phyloP scores from a whole-genome alignment of 2,888 invertebrate genomes.

The Lithodes maja region DNA sequence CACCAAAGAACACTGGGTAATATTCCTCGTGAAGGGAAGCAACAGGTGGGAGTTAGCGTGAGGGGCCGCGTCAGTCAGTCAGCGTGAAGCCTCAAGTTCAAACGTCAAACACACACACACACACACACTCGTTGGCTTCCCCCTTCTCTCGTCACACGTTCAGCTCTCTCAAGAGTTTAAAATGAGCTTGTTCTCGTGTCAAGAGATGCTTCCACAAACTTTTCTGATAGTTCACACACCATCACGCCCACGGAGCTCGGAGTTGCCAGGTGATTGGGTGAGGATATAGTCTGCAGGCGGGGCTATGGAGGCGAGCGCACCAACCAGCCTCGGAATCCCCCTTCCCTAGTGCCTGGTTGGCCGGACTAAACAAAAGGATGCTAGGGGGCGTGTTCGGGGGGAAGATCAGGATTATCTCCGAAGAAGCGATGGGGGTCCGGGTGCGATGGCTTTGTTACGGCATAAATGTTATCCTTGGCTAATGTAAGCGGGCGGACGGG shows the following conservation, averaged over 20 bases:
- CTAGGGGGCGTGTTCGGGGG: constrained; percentile 26
- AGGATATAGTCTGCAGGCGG: neutral
- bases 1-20: neutral
- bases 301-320: neutral
- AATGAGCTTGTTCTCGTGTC: constrained; percentile 57
- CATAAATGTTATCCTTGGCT: constrained; percentile 56
- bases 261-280: constrained; percentile 21
- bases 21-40: constrained; percentile 3
- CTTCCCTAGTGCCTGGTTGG: constrained; percentile 18
- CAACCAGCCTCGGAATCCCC: neutral
- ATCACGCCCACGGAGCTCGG: constrained; percentile 42
- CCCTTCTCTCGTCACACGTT: constrained; percentile 50
- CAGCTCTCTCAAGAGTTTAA: constrained; percentile 55
- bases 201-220: constrained; percentile 52
- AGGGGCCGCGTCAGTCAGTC: constrained; percentile 3
- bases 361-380: constrained; percentile 43
- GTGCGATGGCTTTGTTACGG: constrained; percentile 41
- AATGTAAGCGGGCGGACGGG: constrained; percentile 34
- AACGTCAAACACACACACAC: constrained; percentile 5
- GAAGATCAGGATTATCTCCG: constrained; percentile 38
- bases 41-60: neutral
- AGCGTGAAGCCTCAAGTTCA: constrained; percentile 18
- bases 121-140: constrained; percentile 24
- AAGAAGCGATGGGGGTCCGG: constrained; percentile 43
- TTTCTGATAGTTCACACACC: constrained; percentile 37